phyloP scores from a whole-genome alignment of 2,888 invertebrate species.

The Agrotis ipsilon region DNA sequence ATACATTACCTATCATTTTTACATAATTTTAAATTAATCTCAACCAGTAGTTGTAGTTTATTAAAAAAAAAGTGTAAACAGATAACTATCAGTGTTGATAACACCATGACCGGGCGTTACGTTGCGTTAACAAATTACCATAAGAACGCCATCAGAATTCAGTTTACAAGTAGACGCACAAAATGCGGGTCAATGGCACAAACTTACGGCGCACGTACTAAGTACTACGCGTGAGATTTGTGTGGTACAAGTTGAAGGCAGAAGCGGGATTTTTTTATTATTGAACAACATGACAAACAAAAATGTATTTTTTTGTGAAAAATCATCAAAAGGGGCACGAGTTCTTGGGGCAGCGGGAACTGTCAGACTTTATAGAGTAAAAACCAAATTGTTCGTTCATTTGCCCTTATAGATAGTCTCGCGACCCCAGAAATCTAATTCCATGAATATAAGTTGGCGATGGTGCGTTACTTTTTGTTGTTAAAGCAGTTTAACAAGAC shows the following conservation, averaged over 20 bases:
- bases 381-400: no score
- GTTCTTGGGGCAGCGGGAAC: no score
- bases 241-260: constrained; percentile 22
- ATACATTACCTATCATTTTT: background rate
- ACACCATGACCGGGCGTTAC: constrained; percentile 28
- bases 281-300: no score
- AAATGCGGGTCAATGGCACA: constrained; percentile 72
- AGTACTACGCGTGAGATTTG: constrained; percentile 47
- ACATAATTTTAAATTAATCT: background rate
- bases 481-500: no score
- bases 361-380: no score
- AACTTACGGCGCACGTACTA: constrained; percentile 64
- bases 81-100: constrained; percentile 41
- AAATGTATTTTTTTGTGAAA: no score
- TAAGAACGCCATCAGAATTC: constrained; percentile 72
- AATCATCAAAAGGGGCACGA: no score
- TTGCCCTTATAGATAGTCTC: no score
- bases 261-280: no score
- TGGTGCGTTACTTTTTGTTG: no score
- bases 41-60: background rate
- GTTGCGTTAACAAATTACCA: constrained; percentile 65
- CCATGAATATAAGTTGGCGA: no score
- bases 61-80: constrained; percentile 11
- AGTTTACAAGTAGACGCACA: constrained; percentile 62
- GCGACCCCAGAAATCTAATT: no score